These are phyloP conservation scores for Caenorhabditis sp. DNA, from an alignment of 2,888 invertebrate species.

Conservation along the genomic window DNA sequence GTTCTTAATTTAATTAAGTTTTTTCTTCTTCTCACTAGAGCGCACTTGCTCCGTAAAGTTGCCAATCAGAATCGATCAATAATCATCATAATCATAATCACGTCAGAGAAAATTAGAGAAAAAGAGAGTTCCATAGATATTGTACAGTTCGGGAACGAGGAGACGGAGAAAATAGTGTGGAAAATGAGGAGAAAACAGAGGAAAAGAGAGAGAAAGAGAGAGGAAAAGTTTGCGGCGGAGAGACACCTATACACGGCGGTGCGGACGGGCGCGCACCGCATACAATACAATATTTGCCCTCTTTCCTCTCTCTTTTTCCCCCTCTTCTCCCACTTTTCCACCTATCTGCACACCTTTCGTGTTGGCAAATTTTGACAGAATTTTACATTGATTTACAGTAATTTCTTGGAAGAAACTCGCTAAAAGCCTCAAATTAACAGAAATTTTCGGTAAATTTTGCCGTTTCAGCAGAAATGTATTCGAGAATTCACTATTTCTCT, in stretches of 20 bases:
- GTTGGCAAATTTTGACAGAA: slow-evolving; percentile 21
- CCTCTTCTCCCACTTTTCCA: neutral
- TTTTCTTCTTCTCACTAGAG: slow-evolving; percentile 4
- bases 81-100: slow-evolving; percentile 14
- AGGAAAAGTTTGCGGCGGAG: slow-evolving; percentile 23
- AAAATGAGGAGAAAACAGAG: slow-evolving; percentile 9
- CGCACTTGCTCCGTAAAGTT: neutral
- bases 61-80: slow-evolving; percentile 31
- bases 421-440: too few species aligned
- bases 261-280: slow-evolving; percentile 30
- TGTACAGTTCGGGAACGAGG: too few species aligned
- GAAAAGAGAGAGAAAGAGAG: slow-evolving; percentile 28
- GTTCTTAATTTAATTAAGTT: too few species aligned
- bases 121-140: too few species aligned
- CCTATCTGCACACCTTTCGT: slow-evolving; percentile 21
- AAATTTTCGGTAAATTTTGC: too few species aligned
- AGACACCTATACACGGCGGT: too few species aligned
- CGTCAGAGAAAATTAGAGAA: neutral
- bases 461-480: too few species aligned
- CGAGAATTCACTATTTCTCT: too few species aligned
- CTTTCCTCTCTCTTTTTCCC: slow-evolving; percentile 2
- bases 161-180: slow-evolving; percentile 29
- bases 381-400: neutral
- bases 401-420: neutral
- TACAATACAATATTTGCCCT: slow-evolving; percentile 54